Conservation (phyloP, 2,113 vertebrate genomes). For the Chloropsis hardwickii region DNA sequence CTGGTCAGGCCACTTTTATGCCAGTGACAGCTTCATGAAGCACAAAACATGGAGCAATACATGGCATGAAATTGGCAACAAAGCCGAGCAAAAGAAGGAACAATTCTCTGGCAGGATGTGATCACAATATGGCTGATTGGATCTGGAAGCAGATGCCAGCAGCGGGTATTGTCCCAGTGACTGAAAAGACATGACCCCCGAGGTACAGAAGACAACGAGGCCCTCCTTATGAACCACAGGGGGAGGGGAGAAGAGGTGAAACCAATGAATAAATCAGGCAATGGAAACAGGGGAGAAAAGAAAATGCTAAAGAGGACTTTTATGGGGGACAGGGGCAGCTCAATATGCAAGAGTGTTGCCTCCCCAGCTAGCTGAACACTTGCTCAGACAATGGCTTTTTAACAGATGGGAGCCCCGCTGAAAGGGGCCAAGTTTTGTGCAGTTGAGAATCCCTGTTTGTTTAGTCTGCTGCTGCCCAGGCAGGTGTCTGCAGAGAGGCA, state of each 20-base stretch:
- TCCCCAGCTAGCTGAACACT: constrained; percentile 83
- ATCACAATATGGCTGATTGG: constrained; percentile 87
- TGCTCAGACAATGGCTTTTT: constrained; percentile 86
- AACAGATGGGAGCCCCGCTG: constrained; percentile 92
- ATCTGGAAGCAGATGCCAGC: constrained; percentile 88
- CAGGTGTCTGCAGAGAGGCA: constrained; percentile 85
- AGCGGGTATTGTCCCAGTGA: constrained; percentile 80
- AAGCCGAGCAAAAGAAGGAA: constrained; percentile 85
- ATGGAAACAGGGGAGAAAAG: constrained; percentile 84
- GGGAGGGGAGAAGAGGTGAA: constrained; percentile 86
- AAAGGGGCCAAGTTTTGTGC: constrained; percentile 81
- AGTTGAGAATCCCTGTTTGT: constrained; percentile 84
- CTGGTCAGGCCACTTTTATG: constrained; percentile 84
- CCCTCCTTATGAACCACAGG: constrained; percentile 80
- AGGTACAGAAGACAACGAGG: constrained; percentile 79
- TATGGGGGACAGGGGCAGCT: constrained; percentile 76
- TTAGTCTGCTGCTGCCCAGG: constrained; percentile 79
- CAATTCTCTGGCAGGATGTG: constrained; percentile 88
- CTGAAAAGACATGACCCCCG: constrained; percentile 85
- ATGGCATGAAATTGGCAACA: constrained; percentile 91
- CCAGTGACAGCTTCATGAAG: constrained; percentile 91
- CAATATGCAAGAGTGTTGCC: constrained; percentile 66
- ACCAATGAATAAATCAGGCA: constrained; percentile 99
- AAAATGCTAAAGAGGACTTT: constrained; percentile 90
- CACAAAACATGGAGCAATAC: constrained; percentile 84